Percentiles rank a stretch among this genome's conserved stretches.
These are phyloP conservation scores for Eurosta solidaginis DNA, from an alignment of 1,140 invertebrate species.

Conservation along the genomic window DNA sequence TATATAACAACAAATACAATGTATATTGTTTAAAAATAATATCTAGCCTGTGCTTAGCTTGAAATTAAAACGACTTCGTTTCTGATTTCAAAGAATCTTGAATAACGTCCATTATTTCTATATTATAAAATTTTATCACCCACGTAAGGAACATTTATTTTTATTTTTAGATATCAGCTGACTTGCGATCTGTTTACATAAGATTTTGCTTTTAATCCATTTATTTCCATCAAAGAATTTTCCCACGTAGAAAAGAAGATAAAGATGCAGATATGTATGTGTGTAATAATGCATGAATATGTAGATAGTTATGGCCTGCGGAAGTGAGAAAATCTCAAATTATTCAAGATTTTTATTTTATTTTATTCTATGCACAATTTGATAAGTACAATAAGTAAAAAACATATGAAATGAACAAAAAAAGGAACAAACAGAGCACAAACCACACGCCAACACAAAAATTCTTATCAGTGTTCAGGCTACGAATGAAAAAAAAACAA, in stretches of 20 bases:
- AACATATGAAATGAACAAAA: constrained; percentile 2
- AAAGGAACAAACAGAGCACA: background rate
- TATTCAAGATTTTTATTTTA: background rate
- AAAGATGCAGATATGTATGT: background rate
- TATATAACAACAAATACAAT: too few species aligned
- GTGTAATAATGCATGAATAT: background rate
- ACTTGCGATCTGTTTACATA: background rate
- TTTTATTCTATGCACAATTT: background rate
- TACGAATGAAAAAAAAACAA: background rate
- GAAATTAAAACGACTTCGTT: background rate
- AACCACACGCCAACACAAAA: background rate
- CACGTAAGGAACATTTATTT: background rate
- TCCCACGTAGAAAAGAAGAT: background rate
- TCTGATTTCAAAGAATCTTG: background rate
- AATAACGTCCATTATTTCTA: background rate
- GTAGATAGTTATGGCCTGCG: background rate
- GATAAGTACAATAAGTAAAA: background rate
- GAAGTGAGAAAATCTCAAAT: background rate
- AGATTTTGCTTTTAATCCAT: background rate
- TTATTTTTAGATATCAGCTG: background rate
- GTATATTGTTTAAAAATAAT: too few species aligned
- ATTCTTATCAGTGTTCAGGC: background rate
- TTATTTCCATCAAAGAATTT: background rate
- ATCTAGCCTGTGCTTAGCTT: too few species aligned
- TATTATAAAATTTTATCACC: background rate